Evolutionary conservation across 2,113 vertebrate species (phyloP).

Genomic region (Heterotilapia buettikoferi): DNA sequence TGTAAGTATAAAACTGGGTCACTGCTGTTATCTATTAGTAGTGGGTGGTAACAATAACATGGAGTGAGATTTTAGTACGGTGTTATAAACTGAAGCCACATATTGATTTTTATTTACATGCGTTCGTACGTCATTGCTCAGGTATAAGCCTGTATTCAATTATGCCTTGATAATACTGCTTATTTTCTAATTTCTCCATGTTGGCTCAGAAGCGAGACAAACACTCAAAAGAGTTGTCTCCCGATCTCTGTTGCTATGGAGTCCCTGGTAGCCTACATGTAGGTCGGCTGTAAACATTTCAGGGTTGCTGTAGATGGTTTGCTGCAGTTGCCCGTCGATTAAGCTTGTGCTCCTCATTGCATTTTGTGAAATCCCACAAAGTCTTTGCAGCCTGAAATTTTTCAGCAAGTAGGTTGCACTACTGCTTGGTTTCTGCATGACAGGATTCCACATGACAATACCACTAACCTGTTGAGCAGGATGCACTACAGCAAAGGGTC

Average conservation of each 20-base stretch:
- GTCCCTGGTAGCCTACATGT: constrained; percentile 64
- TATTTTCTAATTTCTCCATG: constrained; percentile 4
- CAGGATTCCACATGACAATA: constrained; percentile 40
- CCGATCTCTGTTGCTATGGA: constrained; percentile 70
- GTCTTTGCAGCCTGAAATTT: background rate
- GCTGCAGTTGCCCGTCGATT: constrained; percentile 43
- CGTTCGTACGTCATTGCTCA: background rate
- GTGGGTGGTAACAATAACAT: background rate
- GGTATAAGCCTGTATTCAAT: background rate
- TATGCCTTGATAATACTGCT: background rate
- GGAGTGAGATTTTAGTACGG: background rate
- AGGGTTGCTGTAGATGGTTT: constrained; percentile 70
- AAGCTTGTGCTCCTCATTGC: background rate
- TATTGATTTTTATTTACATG: background rate
- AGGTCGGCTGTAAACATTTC: constrained; percentile 74
- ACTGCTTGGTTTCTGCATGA: constrained; percentile 34
- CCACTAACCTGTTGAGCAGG: constrained; percentile 57
- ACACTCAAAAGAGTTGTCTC: constrained; percentile 43
- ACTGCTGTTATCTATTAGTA: background rate
- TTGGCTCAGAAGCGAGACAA: constrained; percentile 33
- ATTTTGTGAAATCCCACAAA: background rate
- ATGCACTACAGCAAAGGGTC: constrained; percentile 48
- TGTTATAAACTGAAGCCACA: background rate
- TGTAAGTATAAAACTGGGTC: background rate
- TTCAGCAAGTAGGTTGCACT: background rate